Base-by-base conservation (phyloP, 2,888 invertebrate genomes). In the Thecocarcelia acutangulata region DNA sequence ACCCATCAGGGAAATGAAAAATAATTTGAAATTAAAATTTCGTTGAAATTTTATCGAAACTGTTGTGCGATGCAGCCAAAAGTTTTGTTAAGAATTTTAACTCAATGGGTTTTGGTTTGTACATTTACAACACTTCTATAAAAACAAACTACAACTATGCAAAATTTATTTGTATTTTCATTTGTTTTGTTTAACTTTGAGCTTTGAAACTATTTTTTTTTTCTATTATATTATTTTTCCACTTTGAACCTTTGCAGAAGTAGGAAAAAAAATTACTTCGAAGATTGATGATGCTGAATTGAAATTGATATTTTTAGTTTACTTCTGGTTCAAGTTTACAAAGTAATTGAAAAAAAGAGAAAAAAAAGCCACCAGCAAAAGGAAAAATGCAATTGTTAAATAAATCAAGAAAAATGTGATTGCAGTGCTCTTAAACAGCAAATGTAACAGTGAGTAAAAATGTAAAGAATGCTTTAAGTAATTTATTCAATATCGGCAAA, bases 231-330 rank as follows among this genome's bases (percentile, higher is more conserved):
- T 33, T 44, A 69, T 64, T 58, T 42, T 40, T 12, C 21, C 17
- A 56, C 40, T 48, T 37, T 54, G 44, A 46, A 40, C 54, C 54
- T 15, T 44, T 15, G 33, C 5, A 3, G 33, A 37, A 63, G 54
- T 19, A 37, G n/a, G 19, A 58, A 61, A 50, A 74, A 56, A 75
- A 68, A 72, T 48, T 54, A 72, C 72, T 68, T 72, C n/a, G 44
- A 66, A 75, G 70, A 81, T 81, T 81, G 76, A 81, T 76, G 68
- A 76, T 68, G 66, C 40, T 70, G 61, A 76, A 76, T 40, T 42
- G 66, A 61, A 80, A 72, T 61, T 75, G 75, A 76, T 76, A 76
- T 72, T 76, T 81, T 61, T 48, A 81, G 59, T 76, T 76, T 76
- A 58, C 37, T 78, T 44, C 33, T 56, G 42, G 63, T 72, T 58